Percentiles rank a stretch among this genome's conserved stretches.
Evolutionary conservation across 1,140 invertebrate genomes (phyloP).

Genomic region (Procambarus virginalis): DNA sequence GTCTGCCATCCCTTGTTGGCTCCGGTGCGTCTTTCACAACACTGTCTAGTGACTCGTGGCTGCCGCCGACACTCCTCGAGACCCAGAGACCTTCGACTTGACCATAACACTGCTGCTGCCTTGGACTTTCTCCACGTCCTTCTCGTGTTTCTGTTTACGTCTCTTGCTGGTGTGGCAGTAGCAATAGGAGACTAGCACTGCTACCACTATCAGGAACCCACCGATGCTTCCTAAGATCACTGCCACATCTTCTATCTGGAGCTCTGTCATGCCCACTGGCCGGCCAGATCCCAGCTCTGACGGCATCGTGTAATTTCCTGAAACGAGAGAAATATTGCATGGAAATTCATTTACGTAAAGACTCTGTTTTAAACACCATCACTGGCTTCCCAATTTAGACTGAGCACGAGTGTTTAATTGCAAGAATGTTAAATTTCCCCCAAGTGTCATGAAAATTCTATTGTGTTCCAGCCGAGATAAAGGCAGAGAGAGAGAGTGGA

Average conservation of each 20-base stretch:
- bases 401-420: too few relatives aligned
- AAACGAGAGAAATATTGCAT: neutral
- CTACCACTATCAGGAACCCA: slow-evolving; percentile 64
- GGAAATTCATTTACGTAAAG: too few relatives aligned
- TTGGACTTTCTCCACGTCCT: slow-evolving; percentile 60
- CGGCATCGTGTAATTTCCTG: slow-evolving; percentile 68
- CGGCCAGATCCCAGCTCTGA: slow-evolving; percentile 66
- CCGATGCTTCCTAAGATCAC: slow-evolving; percentile 66
- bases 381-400: too few relatives aligned
- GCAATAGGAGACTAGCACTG: slow-evolving; percentile 59
- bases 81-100: slow-evolving; percentile 59
- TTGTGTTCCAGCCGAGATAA: too few relatives aligned
- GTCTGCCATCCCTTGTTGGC: slow-evolving; percentile 71
- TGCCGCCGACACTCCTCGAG: slow-evolving; percentile 53
- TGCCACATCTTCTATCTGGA: slow-evolving; percentile 64
- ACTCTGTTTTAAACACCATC: too few relatives aligned
- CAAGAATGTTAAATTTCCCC: too few relatives aligned
- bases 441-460: too few relatives aligned
- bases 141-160: slow-evolving; percentile 63
- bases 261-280: slow-evolving; percentile 54
- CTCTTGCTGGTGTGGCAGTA: slow-evolving; percentile 62
- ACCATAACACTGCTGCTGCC: slow-evolving; percentile 63
- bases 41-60: slow-evolving; percentile 68
- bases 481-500: neutral
- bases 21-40: slow-evolving; percentile 62